phyloP scores from a whole-genome alignment of 2,888 invertebrate genomes.

The Tillus elongatus region DNA sequence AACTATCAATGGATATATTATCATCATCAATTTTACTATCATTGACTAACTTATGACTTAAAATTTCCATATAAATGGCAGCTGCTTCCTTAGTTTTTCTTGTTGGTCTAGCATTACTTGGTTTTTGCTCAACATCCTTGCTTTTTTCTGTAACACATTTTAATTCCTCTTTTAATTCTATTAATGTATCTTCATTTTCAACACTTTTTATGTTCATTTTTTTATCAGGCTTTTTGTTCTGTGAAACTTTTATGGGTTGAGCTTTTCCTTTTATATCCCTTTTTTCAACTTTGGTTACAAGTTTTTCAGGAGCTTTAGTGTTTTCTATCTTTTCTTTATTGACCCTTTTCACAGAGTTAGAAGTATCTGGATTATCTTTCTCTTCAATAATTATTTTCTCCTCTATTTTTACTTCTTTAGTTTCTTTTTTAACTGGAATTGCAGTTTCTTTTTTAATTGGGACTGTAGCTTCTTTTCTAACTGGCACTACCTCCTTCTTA shows the following conservation, averaged over 20 bases:
- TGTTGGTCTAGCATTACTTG: no score
- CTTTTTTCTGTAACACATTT: slow-evolving; percentile 2
- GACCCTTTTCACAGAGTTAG: no score
- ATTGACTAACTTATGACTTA: slow-evolving; percentile 58
- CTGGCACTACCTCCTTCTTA: slow-evolving; percentile 14
- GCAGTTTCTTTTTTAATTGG: slow-evolving; percentile 26
- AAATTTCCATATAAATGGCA: slow-evolving; percentile 63
- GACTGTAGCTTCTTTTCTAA: slow-evolving; percentile 14
- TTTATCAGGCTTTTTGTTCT: slow-evolving; percentile 7
- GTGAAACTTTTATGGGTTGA: no score
- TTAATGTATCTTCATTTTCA: slow-evolving; percentile 9
- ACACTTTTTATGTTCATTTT: not conserved
- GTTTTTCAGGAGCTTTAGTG: no score
- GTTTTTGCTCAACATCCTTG: slow-evolving; percentile 1
- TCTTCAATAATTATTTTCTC: slow-evolving; percentile 15
- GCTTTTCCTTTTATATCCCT: slow-evolving; percentile 6
- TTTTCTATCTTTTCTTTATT: no score
- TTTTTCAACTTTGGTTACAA: slow-evolving; percentile 8
- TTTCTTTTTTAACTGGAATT: slow-evolving; percentile 8
- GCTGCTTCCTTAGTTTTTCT: slow-evolving; percentile 70
- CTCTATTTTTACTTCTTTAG: slow-evolving; percentile 17
- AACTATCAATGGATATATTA: slow-evolving; percentile 55
- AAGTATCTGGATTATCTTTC: slow-evolving; percentile 15
- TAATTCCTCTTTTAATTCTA: slow-evolving; percentile 4
- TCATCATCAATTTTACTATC: slow-evolving; percentile 55